These are phyloP conservation scores for Cephus cinctus DNA, from an alignment of 1,140 invertebrate genomes.

Conservation along the genomic window DNA sequence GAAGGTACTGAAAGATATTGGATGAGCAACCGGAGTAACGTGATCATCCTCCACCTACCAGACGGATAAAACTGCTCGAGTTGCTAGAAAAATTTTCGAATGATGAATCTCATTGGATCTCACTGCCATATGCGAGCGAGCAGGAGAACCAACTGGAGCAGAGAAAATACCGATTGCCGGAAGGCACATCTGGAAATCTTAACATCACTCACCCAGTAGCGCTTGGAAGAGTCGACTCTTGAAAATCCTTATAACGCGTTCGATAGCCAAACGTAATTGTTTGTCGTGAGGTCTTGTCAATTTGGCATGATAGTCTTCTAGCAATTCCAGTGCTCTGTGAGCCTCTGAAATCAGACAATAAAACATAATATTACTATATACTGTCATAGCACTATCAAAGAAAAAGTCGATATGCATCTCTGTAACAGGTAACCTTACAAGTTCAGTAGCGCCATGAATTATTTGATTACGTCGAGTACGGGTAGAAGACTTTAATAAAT, in stretches of 20 bases:
- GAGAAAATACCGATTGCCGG: too few relatives aligned
- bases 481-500: constrained; percentile 32
- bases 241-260: constrained; percentile 96
- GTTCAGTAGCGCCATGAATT: constrained; percentile 1
- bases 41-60: too few relatives aligned
- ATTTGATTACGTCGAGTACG: background rate
- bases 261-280: constrained; percentile 90
- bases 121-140: too few relatives aligned
- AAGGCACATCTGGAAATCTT: too few relatives aligned
- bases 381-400: background rate
- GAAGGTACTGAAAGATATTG: too few relatives aligned
- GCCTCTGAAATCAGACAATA: constrained; percentile 75
- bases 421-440: background rate
- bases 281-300: constrained; percentile 89
- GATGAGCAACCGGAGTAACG: too few relatives aligned
- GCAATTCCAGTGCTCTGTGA: constrained; percentile 91
- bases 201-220: constrained; percentile 83
- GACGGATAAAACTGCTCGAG: too few relatives aligned
- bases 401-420: constrained; percentile 1
- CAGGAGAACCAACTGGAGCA: too few relatives aligned
- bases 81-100: too few relatives aligned
- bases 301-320: constrained; percentile 96
- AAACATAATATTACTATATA: constrained; percentile 7
- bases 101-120: too few relatives aligned
- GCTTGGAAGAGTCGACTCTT: constrained; percentile 97